Percentiles rank a stretch among this genome's conserved stretches.
Evolutionary conservation across 1,140 invertebrate species (phyloP).

Genomic region (Dreissena polymorpha): DNA sequence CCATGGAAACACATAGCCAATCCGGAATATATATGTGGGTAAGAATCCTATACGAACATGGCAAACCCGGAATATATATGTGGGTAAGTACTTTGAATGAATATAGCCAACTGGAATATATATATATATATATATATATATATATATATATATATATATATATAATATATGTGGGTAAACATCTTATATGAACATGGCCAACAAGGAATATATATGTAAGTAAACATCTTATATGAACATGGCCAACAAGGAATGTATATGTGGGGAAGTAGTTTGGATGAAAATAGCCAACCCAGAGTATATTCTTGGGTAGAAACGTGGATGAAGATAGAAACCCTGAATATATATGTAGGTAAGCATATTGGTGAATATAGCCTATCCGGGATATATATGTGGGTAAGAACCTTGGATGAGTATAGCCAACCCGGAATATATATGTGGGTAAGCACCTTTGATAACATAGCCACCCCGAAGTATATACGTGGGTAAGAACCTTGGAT

Average conservation of each 20-base stretch:
- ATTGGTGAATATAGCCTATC: too few species aligned
- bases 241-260: not conserved
- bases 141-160: too few species aligned
- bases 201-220: not conserved
- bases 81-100: not conserved
- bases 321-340: not conserved
- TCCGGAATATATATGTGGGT: constrained; percentile 43
- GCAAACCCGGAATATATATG: not conserved
- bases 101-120: not conserved
- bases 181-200: not conserved
- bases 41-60: not conserved
- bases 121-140: too few species aligned
- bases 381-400: too few species aligned
- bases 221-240: not conserved
- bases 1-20: constrained; percentile 31
- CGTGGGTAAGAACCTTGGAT: not conserved
- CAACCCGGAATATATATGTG: constrained; percentile 28
- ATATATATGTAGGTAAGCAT: too few species aligned
- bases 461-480: not conserved
- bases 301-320: not conserved
- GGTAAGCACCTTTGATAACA: constrained; percentile 1
- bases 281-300: not conserved
- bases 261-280: not conserved
- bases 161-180: constrained; percentile 33
- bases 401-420: constrained; percentile 7